phyloP scores from a whole-genome alignment of 2,888 invertebrate genomes.

The Marasmarcha lunaedactyla region DNA sequence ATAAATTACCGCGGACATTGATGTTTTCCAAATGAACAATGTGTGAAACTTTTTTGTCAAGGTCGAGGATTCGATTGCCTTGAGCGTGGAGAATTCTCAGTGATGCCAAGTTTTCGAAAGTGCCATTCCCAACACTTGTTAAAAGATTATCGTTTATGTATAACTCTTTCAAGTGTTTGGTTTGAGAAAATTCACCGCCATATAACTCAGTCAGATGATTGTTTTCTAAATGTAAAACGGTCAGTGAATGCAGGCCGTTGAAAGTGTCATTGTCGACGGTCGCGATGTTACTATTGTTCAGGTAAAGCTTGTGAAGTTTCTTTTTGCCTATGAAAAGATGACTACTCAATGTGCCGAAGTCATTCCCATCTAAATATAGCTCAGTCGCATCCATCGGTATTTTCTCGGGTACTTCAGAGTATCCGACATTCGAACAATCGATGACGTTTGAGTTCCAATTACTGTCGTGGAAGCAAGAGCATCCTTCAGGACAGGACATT shows the following conservation, averaged over 20 bases:
- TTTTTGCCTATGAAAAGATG: conserved; percentile 89
- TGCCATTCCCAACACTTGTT: conserved; percentile 77
- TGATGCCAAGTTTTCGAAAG: conserved; percentile 79
- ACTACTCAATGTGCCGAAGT: conserved; percentile 78
- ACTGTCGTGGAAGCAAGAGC: conserved; percentile 87
- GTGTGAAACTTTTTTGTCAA: conserved; percentile 74
- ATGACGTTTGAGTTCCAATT: conserved; percentile 87
- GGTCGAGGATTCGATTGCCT: conserved; percentile 80
- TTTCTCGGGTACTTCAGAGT: conserved; percentile 78
- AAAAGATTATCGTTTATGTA: conserved; percentile 85
- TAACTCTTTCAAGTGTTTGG: conserved; percentile 80
- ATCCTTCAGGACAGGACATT: conserved; percentile 87
- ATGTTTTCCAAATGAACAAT: conserved; percentile 73
- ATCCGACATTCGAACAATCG: conserved; percentile 81
- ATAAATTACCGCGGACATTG: conserved; percentile 79
- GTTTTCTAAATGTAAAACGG: conserved; percentile 81
- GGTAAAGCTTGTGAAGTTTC: conserved; percentile 79
- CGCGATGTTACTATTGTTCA: conserved; percentile 81
- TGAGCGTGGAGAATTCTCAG: conserved; percentile 79
- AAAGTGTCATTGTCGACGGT: conserved; percentile 82
- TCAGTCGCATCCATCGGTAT: conserved; percentile 92
- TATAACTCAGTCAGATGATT: conserved; percentile 78
- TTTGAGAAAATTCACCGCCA: conserved; percentile 84
- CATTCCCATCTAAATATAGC: conserved; percentile 86
- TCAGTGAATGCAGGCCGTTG: conserved; percentile 79